Evolutionary conservation across 2,113 vertebrate genomes (phyloP), one percentile per base, ranked within the genome.

Genomic region (Steatornis caripensis): DNA sequence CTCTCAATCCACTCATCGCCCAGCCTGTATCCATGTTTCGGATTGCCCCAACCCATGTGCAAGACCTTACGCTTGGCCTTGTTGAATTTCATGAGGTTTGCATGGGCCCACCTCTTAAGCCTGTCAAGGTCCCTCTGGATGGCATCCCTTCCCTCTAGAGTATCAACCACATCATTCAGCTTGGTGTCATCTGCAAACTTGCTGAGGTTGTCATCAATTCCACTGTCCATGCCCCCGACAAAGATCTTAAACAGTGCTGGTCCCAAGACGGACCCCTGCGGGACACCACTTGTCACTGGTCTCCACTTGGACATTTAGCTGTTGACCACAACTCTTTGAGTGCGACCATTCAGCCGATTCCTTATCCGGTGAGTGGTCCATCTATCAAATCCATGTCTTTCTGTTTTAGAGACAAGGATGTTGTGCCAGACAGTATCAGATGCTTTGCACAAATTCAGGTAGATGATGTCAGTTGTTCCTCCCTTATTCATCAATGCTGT

Each of bases 221-320:
- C 60, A n/a, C 48, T n/a, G 17, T n/a, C 17, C 12, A 15, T 34
- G 36, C 39, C 6, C 3, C 30, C 0, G 1, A n/a, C 12, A 41
- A 79, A 22, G 37, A 29, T 26, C 6, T 53, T 65, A n/a, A 64
- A 53, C 13, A 79, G 12, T n/a, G n/a, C 18, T 23, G 6, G 18
- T 54, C 37, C 60, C 23, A 65, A 1, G 27, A 64, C 1, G 0
- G 32, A 46, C 22, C 43, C 43, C n/a, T 77, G 57, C 30, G 27
- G 21, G 5, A 61, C 9, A 24, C 30, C 21, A 61, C 6, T 37
- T 5, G 0, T 46, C n/a, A 46, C n/a, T 39, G n/a, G 27, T 49
- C 11, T 61, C 27, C n/a, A 37, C 12, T 4, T 2, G 7, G 45
- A 75, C 27, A 49, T 48, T 2, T 4, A 58, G 41, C 41, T 2